phyloP scores from a whole-genome alignment of 2,797 vertebrate species.

The Helostoma temminkii region DNA sequence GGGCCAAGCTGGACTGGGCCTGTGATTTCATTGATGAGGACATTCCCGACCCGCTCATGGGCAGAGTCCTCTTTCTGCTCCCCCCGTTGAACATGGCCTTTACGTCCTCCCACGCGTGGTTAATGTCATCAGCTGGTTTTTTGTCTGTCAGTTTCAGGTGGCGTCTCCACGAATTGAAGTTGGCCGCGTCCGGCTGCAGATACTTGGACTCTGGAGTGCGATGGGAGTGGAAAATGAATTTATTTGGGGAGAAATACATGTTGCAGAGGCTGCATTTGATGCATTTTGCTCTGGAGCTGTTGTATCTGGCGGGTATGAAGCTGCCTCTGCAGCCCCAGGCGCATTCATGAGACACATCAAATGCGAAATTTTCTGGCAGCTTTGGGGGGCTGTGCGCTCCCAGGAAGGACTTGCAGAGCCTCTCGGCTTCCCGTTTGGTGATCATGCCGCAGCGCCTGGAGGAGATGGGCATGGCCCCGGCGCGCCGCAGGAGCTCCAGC shows the following conservation, averaged over 20 bases:
- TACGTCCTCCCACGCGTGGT: conserved; percentile 96
- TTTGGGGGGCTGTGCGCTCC: conserved; percentile 91
- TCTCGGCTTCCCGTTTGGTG: conserved; percentile 92
- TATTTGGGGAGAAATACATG: conserved; percentile 94
- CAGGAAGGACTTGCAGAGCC: conserved; percentile 93
- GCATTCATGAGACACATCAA: conserved; percentile 91
- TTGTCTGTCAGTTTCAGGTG: conserved; percentile 92
- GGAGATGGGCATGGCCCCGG: conserved; percentile 93
- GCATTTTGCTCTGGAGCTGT: conserved; percentile 93
- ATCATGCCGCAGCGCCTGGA: conserved; percentile 94
- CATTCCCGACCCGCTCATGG: conserved; percentile 82
- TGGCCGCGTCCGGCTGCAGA: conserved; percentile 92
- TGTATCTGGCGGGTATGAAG: conserved; percentile 92
- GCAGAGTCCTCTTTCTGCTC: conserved; percentile 93
- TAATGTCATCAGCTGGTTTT: conserved; percentile 86
- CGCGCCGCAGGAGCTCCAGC: conserved; percentile 91
- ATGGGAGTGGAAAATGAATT: conserved; percentile 94
- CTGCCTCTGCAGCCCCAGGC: conserved; percentile 91
- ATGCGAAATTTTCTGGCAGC: conserved; percentile 92
- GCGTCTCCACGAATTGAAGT: conserved; percentile 94
- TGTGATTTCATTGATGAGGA: conserved; percentile 77
- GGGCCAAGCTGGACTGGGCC: conserved; percentile 73
- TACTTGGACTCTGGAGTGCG: conserved; percentile 92
- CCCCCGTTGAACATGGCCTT: conserved; percentile 99
- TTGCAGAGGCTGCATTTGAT: conserved; percentile 93